A percentile compares a stretch with the other conserved stretches of the same genome.
Evolutionary conservation across 2,113 vertebrate species (phyloP).

Genomic region (Eubucco bourcierii): DNA sequence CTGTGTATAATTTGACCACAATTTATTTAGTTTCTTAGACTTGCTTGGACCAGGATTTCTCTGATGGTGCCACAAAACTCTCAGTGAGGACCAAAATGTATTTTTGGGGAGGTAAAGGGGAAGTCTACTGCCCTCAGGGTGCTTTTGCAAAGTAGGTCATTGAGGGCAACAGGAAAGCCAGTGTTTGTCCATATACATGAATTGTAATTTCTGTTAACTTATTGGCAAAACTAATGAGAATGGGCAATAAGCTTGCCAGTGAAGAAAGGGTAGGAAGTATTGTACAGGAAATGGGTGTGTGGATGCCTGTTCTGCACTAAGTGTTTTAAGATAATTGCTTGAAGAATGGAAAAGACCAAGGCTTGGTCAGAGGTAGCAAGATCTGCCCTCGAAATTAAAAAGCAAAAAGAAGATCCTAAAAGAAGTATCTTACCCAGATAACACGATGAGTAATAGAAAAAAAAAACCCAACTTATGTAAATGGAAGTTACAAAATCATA

Average conservation of each 20-base stretch:
- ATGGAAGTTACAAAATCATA: neutral
- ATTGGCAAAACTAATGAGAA: accelerated
- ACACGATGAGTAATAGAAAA: neutral
- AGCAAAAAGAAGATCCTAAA: neutral
- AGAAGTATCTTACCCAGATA: neutral
- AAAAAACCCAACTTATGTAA: neutral
- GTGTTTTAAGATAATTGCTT: neutral
- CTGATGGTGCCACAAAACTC: neutral
- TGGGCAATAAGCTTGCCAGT: neutral
- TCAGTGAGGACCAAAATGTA: neutral
- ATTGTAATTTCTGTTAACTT: neutral
- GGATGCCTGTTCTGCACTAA: neutral
- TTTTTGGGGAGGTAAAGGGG: neutral
- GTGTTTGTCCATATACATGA: neutral
- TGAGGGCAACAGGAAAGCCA: neutral
- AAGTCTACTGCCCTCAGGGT: neutral
- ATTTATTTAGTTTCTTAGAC: neutral
- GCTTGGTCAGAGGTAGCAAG: neutral
- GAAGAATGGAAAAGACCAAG: neutral
- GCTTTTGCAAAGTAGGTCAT: neutral
- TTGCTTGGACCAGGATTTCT: neutral
- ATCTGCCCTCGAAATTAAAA: neutral
- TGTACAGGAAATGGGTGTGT: neutral
- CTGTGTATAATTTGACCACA: neutral
- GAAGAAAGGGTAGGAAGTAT: neutral